A percentile compares a stretch with the other conserved stretches of the same genome.
These are phyloP conservation scores for Harpalus rufipes DNA, from an alignment of 2,888 invertebrate genomes.

Conservation along the genomic window DNA sequence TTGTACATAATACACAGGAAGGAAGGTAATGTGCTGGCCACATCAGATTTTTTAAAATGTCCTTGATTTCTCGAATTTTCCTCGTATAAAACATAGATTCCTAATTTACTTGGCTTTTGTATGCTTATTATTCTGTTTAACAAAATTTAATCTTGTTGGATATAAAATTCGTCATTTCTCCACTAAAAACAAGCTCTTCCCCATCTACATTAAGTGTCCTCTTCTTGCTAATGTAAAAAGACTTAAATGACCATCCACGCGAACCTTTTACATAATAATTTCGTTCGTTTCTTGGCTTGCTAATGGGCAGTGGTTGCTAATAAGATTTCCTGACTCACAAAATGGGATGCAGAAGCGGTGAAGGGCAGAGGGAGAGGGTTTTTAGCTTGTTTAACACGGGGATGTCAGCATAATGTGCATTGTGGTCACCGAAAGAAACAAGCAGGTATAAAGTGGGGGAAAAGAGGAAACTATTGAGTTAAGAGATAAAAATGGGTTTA, in stretches of 20 bases:
- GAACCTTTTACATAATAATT: slow-evolving; percentile 23
- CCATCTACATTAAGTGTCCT: neutral
- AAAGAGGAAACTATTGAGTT: neutral
- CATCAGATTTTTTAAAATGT: too few species aligned
- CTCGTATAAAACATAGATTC: too few species aligned
- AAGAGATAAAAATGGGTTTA: neutral
- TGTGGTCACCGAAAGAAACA: neutral
- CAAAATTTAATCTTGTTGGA: neutral
- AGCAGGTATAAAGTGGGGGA: neutral
- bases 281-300: slow-evolving; percentile 10
- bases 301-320: slow-evolving; percentile 72
- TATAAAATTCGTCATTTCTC: neutral
- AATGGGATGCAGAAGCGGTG: neutral
- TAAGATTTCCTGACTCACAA: slow-evolving; percentile 66
- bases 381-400: neutral
- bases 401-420: neutral
- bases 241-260: neutral
- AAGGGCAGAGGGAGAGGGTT: neutral
- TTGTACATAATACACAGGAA: too few species aligned
- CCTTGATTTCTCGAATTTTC: too few species aligned
- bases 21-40: too few species aligned
- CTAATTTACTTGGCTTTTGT: too few species aligned
- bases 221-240: neutral
- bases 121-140: neutral
- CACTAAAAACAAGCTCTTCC: neutral